Conservation (phyloP, 30 jellyfish, hydroid and myxozoan genomes). For the Aurelia aurita region DNA sequence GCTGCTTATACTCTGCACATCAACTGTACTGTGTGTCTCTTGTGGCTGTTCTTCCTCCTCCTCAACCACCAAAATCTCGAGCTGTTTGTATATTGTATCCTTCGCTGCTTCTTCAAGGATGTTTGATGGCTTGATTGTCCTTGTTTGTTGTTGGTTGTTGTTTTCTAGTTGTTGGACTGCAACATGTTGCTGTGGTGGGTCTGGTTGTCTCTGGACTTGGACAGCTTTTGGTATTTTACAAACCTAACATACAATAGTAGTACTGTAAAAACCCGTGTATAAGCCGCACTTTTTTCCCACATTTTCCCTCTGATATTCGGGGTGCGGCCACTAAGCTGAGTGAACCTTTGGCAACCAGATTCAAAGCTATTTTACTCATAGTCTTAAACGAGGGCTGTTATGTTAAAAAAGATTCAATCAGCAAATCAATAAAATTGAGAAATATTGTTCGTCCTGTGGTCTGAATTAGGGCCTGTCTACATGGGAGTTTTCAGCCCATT, state of each 20-base stretch:
- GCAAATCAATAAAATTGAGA: no score
- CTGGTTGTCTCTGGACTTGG: slow-evolving; percentile 42
- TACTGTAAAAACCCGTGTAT: no score
- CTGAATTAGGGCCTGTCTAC: no score
- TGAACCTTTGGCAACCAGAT: no score
- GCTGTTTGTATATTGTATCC: slow-evolving; percentile 81
- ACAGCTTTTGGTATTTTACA: slow-evolving; percentile 56
- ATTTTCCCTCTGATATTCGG: no score
- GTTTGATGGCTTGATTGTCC: slow-evolving; percentile 63
- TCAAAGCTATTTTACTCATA: no score
- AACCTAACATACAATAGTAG: not conserved
- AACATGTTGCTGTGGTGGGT: slow-evolving; percentile 33
- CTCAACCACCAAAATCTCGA: slow-evolving; percentile 67
- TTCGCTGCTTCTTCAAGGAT: slow-evolving; percentile 94
- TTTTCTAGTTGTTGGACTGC: slow-evolving; percentile 22
- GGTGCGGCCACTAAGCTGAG: no score
- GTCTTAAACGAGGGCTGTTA: no score
- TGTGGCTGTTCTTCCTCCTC: slow-evolving; percentile 55
- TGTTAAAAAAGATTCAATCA: no score
- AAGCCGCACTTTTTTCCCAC: no score
- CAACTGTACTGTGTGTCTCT: slow-evolving; percentile 66
- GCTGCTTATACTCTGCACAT: slow-evolving; percentile 70
- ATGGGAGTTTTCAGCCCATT: no score
- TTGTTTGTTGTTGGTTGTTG: slow-evolving; percentile 16
- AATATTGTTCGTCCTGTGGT: no score